phyloP scores from a whole-genome alignment of 2,888 invertebrate species.

The Anticlea derivata region DNA sequence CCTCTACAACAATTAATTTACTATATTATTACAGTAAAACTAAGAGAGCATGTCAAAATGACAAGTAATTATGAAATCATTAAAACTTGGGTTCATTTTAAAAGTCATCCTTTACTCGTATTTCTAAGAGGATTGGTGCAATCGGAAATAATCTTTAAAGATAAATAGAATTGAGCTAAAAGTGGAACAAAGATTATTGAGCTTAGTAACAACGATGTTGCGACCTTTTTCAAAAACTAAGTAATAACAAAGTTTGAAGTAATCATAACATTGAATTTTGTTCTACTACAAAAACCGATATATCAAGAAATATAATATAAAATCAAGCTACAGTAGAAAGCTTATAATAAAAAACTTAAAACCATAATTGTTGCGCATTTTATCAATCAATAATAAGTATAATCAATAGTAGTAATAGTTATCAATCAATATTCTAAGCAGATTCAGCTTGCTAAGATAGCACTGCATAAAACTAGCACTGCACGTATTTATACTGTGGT shows the following conservation, averaged over 20 bases:
- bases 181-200: neutral
- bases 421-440: constrained; percentile 9
- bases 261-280: neutral
- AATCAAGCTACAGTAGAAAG: constrained; percentile 21
- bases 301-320: neutral
- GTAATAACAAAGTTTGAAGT: too few relatives aligned
- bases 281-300: neutral
- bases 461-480: neutral
- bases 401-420: constrained; percentile 5
- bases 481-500: neutral
- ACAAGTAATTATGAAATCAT: neutral
- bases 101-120: neutral
- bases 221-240: too few relatives aligned
- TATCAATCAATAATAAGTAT: constrained; percentile 9
- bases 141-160: neutral
- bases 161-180: neutral
- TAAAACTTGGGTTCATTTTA: neutral
- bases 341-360: constrained; percentile 33
- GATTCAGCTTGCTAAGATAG: neutral
- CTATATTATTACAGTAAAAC: too few relatives aligned
- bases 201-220: neutral
- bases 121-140: neutral
- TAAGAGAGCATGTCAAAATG: too few relatives aligned
- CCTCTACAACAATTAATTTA: too few relatives aligned
- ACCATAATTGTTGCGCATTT: constrained; percentile 18